Evolutionary conservation across 2,113 vertebrate genomes (phyloP).

Genomic region (Pipa parva): DNA sequence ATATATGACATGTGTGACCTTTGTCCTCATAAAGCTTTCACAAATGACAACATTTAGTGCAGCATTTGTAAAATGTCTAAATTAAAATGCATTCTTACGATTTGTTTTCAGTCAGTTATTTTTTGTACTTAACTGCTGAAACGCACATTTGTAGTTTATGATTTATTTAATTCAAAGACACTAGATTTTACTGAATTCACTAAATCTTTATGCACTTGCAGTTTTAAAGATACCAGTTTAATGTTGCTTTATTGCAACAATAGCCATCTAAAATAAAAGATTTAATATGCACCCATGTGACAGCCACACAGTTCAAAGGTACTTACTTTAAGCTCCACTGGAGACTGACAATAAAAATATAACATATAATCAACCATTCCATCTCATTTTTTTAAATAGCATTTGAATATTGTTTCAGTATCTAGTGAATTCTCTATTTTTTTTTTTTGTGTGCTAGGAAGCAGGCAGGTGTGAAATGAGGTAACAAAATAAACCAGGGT

Average conservation of each 20-base stretch:
- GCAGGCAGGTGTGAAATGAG: conserved; percentile 41
- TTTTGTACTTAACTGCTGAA: no score
- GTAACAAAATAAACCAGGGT: conserved; percentile 37
- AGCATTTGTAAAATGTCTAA: no score
- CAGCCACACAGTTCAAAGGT: neutral
- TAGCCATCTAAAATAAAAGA: neutral
- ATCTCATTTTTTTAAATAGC: conserved; percentile 25
- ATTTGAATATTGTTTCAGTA: conserved; percentile 21
- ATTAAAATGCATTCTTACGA: no score
- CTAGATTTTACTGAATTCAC: conserved; percentile 16
- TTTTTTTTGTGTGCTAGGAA: conserved; percentile 26
- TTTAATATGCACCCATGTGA: neutral
- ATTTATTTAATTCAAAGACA: conserved; percentile 17
- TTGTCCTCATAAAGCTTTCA: no score
- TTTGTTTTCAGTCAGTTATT: no score
- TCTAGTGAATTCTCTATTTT: neutral
- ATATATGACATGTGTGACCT: no score
- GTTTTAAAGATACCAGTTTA: conserved; percentile 27
- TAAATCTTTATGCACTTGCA: conserved; percentile 10
- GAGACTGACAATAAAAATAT: conserved; percentile 30
- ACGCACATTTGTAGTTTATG: no score
- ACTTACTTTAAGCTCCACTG: conserved; percentile 24
- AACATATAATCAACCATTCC: conserved; percentile 30
- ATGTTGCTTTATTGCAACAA: conserved; percentile 25
- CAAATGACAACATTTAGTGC: no score